A percentile compares a stretch with the other conserved stretches of the same genome.
Conservation (phyloP, 1,140 invertebrate genomes). For the Drosophila parabipectinata region DNA sequence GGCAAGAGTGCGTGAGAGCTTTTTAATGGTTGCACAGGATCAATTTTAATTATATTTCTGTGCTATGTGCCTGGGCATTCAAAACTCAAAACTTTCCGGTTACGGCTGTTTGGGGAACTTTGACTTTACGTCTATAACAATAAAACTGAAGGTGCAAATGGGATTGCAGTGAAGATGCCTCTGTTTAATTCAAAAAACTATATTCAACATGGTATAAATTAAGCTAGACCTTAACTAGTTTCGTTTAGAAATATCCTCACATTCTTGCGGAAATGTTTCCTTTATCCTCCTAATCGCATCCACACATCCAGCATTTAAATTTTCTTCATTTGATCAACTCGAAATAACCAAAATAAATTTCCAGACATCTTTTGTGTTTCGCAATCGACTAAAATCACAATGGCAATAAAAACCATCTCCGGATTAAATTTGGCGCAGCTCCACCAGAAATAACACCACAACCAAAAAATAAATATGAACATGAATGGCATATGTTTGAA, state of each 20-base stretch:
- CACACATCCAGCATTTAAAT: slow-evolving; percentile 19
- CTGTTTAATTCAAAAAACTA: too few species aligned
- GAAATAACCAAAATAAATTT: slow-evolving; percentile 23
- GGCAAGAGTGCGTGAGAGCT: slow-evolving; percentile 58
- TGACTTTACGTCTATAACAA: slow-evolving; percentile 27
- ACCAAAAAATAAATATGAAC: slow-evolving; percentile 35
- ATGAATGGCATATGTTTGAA: slow-evolving; percentile 1
- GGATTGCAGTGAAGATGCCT: neutral
- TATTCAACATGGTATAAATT: too few species aligned
- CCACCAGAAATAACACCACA: slow-evolving; percentile 2
- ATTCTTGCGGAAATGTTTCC: too few species aligned
- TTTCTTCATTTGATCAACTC: slow-evolving; percentile 23
- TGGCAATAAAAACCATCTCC: slow-evolving; percentile 38
- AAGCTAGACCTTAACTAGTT: neutral
- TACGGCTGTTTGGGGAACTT: slow-evolving; percentile 31
- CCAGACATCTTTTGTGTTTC: slow-evolving; percentile 14
- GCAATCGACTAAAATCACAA: slow-evolving; percentile 21
- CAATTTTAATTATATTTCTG: slow-evolving; percentile 59
- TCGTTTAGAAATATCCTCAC: neutral
- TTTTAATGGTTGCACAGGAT: slow-evolving; percentile 60
- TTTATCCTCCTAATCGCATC: slow-evolving; percentile 20
- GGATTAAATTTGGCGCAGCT: slow-evolving; percentile 41
- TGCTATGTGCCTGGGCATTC: slow-evolving; percentile 33
- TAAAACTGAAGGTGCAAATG: slow-evolving; percentile 33
- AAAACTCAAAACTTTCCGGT: slow-evolving; percentile 26